Percentiles rank a stretch among this genome's conserved stretches.
Evolutionary conservation across 2,113 vertebrate genomes (phyloP).

Genomic region (Rhabdomys dilectus): DNA sequence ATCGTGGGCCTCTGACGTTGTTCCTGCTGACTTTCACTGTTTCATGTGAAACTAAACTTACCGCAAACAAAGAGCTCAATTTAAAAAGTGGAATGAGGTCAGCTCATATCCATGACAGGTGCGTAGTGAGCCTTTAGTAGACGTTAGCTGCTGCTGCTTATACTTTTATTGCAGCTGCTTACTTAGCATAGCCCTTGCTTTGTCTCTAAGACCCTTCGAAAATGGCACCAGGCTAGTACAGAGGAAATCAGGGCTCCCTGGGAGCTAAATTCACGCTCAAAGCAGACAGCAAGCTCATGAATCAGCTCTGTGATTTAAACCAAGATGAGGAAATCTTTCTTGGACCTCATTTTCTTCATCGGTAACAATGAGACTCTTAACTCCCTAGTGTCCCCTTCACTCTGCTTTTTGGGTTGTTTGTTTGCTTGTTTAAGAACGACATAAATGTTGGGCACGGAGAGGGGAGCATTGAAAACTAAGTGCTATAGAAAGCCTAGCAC

Average conservation of each 20-base stretch:
- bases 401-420: slow-evolving; percentile 13
- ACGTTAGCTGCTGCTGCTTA: neutral
- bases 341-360: neutral
- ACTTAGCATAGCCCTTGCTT: neutral
- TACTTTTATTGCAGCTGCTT: neutral
- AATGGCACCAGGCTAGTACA: neutral
- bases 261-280: neutral
- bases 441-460: too few relatives aligned
- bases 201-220: neutral
- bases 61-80: neutral
- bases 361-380: neutral
- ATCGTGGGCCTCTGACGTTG: neutral
- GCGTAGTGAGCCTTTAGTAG: neutral
- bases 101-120: neutral
- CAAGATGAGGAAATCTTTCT: slow-evolving; percentile 28
- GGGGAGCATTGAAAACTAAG: slow-evolving; percentile 48
- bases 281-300: neutral
- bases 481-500: slow-evolving; percentile 51
- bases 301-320: neutral
- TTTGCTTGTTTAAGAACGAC: slow-evolving; percentile 57
- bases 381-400: neutral
- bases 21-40: neutral
- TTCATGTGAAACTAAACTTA: neutral
- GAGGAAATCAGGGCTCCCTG: neutral
- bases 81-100: slow-evolving; percentile 19